A percentile compares a stretch with the other conserved stretches of the same genome.
Evolutionary conservation across 2,888 invertebrate species (phyloP).

Genomic region (Diabrotica balteata): DNA sequence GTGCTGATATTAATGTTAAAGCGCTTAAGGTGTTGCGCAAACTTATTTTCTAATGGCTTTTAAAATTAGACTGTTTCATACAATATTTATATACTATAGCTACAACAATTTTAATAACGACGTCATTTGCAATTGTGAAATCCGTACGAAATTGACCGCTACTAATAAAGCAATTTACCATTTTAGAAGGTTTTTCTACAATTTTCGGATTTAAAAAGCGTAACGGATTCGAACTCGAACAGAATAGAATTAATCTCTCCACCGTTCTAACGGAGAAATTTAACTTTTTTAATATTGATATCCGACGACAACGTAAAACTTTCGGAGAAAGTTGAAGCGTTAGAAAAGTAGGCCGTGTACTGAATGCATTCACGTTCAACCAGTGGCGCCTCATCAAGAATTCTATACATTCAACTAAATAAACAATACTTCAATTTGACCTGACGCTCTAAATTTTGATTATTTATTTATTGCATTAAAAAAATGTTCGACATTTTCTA

Average conservation of each 20-base stretch:
- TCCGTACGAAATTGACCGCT: not conserved
- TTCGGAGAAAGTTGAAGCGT: slow-evolving; percentile 38
- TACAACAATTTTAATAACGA: too few species aligned
- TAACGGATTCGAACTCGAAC: slow-evolving; percentile 1
- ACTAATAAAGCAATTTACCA: not conserved
- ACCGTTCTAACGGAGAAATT: slow-evolving; percentile 13
- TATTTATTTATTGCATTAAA: too few species aligned
- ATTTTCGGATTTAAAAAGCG: slow-evolving; percentile 10
- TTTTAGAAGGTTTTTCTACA: slow-evolving; percentile 1
- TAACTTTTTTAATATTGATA: slow-evolving; percentile 17
- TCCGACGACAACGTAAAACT: slow-evolving; percentile 17
- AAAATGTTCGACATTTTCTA: too few species aligned
- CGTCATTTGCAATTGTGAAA: too few species aligned
- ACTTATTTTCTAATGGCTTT: too few species aligned
- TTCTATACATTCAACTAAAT: too few species aligned
- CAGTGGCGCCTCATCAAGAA: slow-evolving; percentile 15
- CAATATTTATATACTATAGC: too few species aligned
- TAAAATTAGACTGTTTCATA: too few species aligned
- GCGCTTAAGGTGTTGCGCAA: too few species aligned
- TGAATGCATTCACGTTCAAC: slow-evolving; percentile 26
- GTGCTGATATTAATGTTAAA: too few species aligned
- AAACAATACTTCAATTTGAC: too few species aligned
- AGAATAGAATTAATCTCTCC: slow-evolving; percentile 3
- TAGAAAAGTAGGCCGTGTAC: slow-evolving; percentile 34
- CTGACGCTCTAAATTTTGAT: too few species aligned